phyloP scores from a whole-genome alignment of 2,888 invertebrate species.

The Latrodectus hesperus region DNA sequence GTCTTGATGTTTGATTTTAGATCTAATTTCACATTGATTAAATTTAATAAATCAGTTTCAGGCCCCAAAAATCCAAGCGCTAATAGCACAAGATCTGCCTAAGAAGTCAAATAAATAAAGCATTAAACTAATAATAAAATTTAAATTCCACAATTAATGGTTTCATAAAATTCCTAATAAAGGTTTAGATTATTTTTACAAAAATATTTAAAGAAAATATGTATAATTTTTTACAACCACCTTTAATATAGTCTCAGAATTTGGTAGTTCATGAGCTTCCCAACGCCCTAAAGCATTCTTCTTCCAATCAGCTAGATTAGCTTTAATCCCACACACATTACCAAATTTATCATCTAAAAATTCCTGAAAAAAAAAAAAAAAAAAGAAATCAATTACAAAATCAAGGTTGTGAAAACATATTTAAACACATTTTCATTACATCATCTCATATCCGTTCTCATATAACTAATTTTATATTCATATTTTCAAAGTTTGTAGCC shows the following conservation, averaged over 20 bases:
- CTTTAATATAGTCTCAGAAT: slow-evolving; percentile 80
- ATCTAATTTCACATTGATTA: slow-evolving; percentile 86
- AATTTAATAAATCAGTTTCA: slow-evolving; percentile 89
- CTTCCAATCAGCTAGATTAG: slow-evolving; percentile 92
- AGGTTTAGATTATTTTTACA: background rate
- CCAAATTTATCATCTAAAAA: slow-evolving; percentile 92
- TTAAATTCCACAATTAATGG: too few species aligned
- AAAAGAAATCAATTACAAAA: background rate
- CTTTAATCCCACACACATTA: slow-evolving; percentile 90
- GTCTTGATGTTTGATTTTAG: slow-evolving; percentile 94
- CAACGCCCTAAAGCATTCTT: slow-evolving; percentile 91
- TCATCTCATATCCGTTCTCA: too few species aligned
- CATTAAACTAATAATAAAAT: background rate
- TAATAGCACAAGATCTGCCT: slow-evolving; percentile 90
- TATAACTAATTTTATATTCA: too few species aligned
- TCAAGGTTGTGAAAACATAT: background rate
- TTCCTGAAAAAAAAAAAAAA: slow-evolving; percentile 78
- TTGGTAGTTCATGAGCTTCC: slow-evolving; percentile 91
- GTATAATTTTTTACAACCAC: slow-evolving; percentile 72
- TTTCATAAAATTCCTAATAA: background rate
- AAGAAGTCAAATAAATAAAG: slow-evolving; percentile 34
- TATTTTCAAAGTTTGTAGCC: too few species aligned
- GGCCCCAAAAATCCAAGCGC: slow-evolving; percentile 99
- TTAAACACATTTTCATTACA: too few species aligned
- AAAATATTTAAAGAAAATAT: background rate